phyloP scores from a whole-genome alignment of 2,797 vertebrate genomes.

The Glyptemys insculpta region DNA sequence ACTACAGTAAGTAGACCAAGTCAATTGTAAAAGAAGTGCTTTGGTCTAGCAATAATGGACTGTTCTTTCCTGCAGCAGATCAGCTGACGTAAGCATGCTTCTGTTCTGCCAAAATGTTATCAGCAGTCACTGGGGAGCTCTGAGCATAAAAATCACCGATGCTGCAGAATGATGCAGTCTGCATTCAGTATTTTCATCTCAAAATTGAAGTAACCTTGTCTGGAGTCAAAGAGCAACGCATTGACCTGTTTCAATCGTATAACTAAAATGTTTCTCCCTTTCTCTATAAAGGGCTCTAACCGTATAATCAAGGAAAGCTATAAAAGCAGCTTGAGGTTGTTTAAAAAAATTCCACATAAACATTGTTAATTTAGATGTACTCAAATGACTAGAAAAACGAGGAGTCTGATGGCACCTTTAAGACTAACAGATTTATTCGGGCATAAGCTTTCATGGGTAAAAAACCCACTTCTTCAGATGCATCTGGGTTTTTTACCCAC shows the following conservation, averaged over 20 bases:
- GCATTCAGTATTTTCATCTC: not conserved
- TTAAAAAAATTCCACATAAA: not conserved
- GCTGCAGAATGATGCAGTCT: slow-evolving; percentile 57
- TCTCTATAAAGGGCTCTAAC: not conserved
- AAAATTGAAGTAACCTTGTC: not conserved
- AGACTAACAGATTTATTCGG: no score
- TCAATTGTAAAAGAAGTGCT: slow-evolving; percentile 85
- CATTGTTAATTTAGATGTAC: fast-evolving
- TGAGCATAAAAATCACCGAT: slow-evolving; percentile 38
- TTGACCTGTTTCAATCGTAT: fast-evolving
- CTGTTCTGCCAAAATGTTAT: slow-evolving; percentile 73
- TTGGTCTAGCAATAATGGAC: slow-evolving; percentile 83
- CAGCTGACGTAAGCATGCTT: slow-evolving; percentile 75
- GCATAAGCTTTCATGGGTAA: no score
- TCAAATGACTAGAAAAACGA: not conserved
- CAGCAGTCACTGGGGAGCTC: slow-evolving; percentile 56
- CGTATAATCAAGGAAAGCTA: fast-evolving
- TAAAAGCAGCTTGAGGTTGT: fast-evolving
- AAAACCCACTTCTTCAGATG: no score
- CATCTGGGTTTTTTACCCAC: no score
- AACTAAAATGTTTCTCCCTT: fast-evolving
- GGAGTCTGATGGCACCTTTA: no score
- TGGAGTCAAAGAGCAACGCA: fast-evolving
- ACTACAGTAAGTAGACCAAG: slow-evolving; percentile 78
- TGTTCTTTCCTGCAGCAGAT: slow-evolving; percentile 80